phyloP scores from a whole-genome alignment of 2,113 vertebrate genomes.

The Hyaena hyaena region DNA sequence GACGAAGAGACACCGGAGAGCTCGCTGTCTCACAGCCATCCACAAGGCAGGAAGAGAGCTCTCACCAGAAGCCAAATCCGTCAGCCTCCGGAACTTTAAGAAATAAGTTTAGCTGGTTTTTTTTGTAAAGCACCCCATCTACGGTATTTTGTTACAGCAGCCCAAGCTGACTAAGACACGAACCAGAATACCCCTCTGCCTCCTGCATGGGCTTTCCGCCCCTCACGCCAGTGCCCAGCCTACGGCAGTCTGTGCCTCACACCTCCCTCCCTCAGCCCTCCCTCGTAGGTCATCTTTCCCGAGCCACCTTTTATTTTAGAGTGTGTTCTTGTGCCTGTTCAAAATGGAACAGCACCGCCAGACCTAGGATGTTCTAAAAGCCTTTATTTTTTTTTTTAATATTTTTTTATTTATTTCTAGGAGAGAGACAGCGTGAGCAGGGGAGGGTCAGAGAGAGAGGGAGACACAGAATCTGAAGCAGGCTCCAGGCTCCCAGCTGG shows the following conservation, averaged over 20 bases:
- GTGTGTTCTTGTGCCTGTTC: neutral
- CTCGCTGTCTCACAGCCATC: rapidly evolving
- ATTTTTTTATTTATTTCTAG: too few species aligned
- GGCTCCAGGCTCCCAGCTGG: too few species aligned
- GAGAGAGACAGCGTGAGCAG: too few species aligned
- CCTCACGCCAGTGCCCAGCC: neutral
- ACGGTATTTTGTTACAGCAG: neutral
- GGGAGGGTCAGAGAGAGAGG: too few species aligned
- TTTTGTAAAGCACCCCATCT: neutral
- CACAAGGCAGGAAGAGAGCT: neutral
- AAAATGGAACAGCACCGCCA: neutral
- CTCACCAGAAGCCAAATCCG: neutral
- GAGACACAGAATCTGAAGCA: too few species aligned
- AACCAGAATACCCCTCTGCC: neutral
- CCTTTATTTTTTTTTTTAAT: too few species aligned
- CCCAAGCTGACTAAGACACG: neutral
- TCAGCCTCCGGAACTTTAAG: neutral
- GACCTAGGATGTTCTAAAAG: neutral
- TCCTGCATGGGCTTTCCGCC: neutral
- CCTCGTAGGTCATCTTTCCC: neutral
- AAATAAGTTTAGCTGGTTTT: neutral
- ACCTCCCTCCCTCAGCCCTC: neutral
- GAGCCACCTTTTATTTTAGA: constrained; percentile 11
- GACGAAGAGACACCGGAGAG: neutral
- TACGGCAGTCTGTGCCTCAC: neutral